These are phyloP conservation scores for Pheosia gnoma DNA, from an alignment of 2,888 invertebrate genomes.

Conservation along the genomic window DNA sequence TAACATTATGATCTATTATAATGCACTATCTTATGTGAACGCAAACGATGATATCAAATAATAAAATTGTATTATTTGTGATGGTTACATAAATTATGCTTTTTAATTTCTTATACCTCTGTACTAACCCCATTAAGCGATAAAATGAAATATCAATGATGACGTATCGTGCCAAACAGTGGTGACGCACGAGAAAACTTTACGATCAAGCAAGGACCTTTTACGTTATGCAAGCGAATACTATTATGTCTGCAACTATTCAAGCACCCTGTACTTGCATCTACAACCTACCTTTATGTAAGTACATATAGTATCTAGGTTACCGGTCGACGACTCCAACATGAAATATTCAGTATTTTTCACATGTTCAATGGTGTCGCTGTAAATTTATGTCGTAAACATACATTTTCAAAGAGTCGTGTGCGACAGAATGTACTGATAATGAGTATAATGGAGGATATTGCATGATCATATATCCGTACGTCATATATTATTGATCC, in stretches of 20 bases:
- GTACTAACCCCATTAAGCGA: background rate
- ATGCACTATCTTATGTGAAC: constrained; percentile 4
- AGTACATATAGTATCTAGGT: constrained; percentile 5
- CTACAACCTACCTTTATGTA: background rate
- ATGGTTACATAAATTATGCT: background rate
- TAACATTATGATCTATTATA: constrained; percentile 29
- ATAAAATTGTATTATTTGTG: background rate
- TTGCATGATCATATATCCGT: too few relatives aligned
- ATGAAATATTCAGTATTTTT: constrained; percentile 23
- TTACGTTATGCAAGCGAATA: constrained; percentile 50
- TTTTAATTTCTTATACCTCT: too few relatives aligned
- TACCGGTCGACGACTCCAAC: constrained; percentile 7
- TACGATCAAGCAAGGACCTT: constrained; percentile 49
- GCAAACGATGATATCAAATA: background rate
- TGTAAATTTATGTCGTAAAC: constrained; percentile 6
- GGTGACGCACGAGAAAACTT: constrained; percentile 40
- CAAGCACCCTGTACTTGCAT: constrained; percentile 15
- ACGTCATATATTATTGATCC: too few relatives aligned
- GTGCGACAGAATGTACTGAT: background rate
- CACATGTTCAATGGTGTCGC: constrained; percentile 3
- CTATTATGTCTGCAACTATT: constrained; percentile 46
- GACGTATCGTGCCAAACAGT: constrained; percentile 36
- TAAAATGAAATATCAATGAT: constrained; percentile 3
- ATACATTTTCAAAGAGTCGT: constrained; percentile 4
- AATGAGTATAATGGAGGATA: too few relatives aligned